A percentile compares a stretch with the other conserved stretches of the same genome.
phyloP scores from a whole-genome alignment of 2,888 invertebrate genomes.

The Megastigmus dorsalis region DNA sequence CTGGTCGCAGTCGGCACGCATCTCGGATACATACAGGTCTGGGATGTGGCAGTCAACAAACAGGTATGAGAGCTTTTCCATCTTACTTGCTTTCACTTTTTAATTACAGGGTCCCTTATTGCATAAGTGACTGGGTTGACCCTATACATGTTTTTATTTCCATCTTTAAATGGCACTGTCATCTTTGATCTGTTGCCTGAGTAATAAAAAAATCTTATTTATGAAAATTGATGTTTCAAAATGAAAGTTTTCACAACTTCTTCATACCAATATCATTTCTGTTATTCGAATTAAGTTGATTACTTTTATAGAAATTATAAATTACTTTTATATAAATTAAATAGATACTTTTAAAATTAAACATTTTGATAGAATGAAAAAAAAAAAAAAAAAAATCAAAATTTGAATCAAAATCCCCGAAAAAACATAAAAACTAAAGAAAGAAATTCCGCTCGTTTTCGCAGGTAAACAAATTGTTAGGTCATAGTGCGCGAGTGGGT shows the following conservation, averaged over 20 bases:
- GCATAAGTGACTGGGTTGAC: slow-evolving; percentile 1
- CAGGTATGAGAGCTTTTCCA: slow-evolving; percentile 45
- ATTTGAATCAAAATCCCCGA: no score
- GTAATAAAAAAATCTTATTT: background rate
- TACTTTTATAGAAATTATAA: no score
- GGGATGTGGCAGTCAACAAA: slow-evolving; percentile 60
- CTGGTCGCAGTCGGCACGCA: slow-evolving; percentile 98
- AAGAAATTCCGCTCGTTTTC: no score
- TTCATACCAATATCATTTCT: no score
- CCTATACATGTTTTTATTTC: background rate
- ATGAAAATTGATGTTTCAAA: no score
- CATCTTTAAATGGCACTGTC: background rate
- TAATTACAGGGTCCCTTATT: slow-evolving; percentile 31
- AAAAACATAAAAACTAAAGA: no score
- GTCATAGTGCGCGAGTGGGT: slow-evolving; percentile 94
- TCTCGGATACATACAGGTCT: slow-evolving; percentile 91
- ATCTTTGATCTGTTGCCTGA: background rate
- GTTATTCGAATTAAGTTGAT: no score
- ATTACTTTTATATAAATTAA: no score
- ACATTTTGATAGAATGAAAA: no score
- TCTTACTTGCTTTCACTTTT: background rate
- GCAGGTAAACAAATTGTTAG: slow-evolving; percentile 91
- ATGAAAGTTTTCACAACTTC: no score
- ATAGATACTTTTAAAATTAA: no score
- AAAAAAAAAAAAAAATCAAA: no score